A percentile compares a stretch with the other conserved stretches of the same genome.
phyloP scores from a whole-genome alignment of 2,797 vertebrate species.

The Anguilla marmorata region DNA sequence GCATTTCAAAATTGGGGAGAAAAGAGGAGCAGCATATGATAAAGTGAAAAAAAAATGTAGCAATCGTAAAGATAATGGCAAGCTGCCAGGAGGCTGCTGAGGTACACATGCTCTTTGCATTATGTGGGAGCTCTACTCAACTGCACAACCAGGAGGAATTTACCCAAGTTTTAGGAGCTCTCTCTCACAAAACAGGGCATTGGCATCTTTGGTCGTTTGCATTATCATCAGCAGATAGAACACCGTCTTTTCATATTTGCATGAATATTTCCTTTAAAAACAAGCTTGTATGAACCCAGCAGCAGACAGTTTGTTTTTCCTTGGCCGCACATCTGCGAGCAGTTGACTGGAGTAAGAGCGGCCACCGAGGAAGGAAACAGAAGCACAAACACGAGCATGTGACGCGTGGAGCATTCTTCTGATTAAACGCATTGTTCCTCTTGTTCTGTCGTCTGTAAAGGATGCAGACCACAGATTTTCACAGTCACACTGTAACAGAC shows the following conservation, averaged over 20 bases:
- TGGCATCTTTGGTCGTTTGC: neutral
- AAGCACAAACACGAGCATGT: neutral
- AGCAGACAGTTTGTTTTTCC: neutral
- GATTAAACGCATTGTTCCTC: slow-evolving; percentile 3
- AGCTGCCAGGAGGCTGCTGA: neutral
- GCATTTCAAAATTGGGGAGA: no score
- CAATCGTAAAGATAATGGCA: neutral
- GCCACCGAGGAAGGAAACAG: neutral
- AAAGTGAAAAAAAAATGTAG: neutral
- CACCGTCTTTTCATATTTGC: neutral
- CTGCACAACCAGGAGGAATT: neutral
- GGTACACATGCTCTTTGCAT: neutral
- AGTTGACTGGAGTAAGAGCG: neutral
- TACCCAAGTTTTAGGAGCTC: neutral
- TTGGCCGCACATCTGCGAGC: neutral
- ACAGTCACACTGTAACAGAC: neutral
- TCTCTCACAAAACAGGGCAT: neutral
- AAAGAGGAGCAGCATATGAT: no score
- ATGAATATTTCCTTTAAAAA: neutral
- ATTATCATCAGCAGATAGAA: neutral
- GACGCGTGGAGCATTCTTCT: neutral
- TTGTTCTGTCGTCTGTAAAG: neutral
- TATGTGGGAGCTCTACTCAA: neutral
- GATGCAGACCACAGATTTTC: neutral
- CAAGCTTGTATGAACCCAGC: neutral